A percentile compares a stretch with the other conserved stretches of the same genome.
These are phyloP conservation scores for Liasis olivaceus DNA, from an alignment of 2,797 vertebrate genomes.

Conservation along the genomic window DNA sequence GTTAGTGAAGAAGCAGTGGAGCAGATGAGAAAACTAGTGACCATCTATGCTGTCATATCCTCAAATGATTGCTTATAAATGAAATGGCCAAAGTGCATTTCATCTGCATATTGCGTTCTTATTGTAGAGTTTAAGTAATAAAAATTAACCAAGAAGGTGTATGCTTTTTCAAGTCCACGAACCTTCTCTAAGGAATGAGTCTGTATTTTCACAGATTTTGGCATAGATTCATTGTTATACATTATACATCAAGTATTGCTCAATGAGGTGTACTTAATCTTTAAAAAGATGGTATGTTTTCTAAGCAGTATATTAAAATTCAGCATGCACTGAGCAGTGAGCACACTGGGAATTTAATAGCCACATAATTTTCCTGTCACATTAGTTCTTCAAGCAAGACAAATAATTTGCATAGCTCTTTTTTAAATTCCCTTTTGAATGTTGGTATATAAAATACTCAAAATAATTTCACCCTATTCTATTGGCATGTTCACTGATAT, in stretches of 20 bases:
- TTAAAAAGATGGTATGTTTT: background rate
- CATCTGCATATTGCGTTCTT: background rate
- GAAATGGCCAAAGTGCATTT: background rate
- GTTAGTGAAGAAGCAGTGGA: background rate
- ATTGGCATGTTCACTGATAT: background rate
- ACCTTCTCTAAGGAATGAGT: background rate
- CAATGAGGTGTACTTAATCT: background rate
- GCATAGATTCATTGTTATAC: background rate
- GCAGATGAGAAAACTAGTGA: background rate
- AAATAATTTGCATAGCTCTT: background rate
- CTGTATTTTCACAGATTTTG: background rate
- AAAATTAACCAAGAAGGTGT: background rate
- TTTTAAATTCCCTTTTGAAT: background rate
- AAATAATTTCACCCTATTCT: background rate
- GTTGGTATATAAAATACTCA: background rate
- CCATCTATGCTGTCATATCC: background rate
- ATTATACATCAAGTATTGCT: background rate
- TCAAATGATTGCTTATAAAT: background rate
- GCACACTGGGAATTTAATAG: background rate
- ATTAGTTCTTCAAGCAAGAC: background rate
- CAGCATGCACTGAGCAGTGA: background rate
- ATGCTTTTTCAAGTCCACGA: background rate
- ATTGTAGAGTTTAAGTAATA: background rate
- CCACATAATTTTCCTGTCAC: background rate
- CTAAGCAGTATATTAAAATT: background rate